Evolutionary conservation across 1,140 invertebrate genomes (phyloP), one percentile per base, ranked within the genome.

Genomic region (Nebria ingens): DNA sequence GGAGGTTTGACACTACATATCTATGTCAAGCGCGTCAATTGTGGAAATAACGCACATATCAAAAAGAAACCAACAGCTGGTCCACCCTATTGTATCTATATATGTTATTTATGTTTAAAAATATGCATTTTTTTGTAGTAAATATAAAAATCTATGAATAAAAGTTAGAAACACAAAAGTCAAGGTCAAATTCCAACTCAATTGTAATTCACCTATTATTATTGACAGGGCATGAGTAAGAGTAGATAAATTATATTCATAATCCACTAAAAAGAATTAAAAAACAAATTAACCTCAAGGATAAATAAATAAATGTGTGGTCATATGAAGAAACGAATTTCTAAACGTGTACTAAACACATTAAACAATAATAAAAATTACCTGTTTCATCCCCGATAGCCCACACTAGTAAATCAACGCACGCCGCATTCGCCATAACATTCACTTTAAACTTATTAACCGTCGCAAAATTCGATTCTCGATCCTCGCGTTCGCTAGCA

Each of bases 331-430:
- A 34, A 34, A n/a, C n/a, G n/a, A 34, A n/a, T 34, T 34, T 34
- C 25, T n/a, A n/a, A n/a, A n/a, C n/a, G n/a, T n/a, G n/a, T n/a
- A n/a, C n/a, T n/a, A n/a, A n/a, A n/a, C n/a, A n/a, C n/a, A n/a
- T n/a, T 6, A 53, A 15, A 53, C 34, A 15, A 53, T 19, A 12
- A 49, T 6, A 19, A 34, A 54, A 65, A 69, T 74, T 74, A 97
- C 94, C 93, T 64, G 91, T 91, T 78, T 98, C 95, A 73, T 98
- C 94, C 1, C 87, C 84, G 62, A 96, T 93, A 11, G 94, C 92
- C 96, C 96, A 99, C 21, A 98, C 93, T 1, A 99, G 78, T 0
- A 99, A 79, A 71, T 99, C 94, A 1, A 98, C 91, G 71, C 95
- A 98, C 13, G 93, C 92, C 2, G 95, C 93, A 75, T 97, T 97